These are phyloP conservation scores for Amphiprion percula DNA, from an alignment of 2,113 vertebrate species.

Conservation along the genomic window DNA sequence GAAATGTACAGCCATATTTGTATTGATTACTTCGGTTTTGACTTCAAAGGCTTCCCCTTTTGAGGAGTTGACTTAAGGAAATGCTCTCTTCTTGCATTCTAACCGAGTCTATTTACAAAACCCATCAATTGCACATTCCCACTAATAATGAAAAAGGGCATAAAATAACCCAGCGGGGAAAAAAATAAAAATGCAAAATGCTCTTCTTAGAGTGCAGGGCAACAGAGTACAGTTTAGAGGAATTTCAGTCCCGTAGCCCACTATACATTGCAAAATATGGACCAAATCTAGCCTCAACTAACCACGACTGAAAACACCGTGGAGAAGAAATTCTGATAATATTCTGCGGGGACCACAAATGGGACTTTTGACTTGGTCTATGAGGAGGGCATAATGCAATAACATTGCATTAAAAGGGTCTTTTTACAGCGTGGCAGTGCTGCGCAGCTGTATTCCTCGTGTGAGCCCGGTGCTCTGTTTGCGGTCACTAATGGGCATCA, in stretches of 20 bases:
- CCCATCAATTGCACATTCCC: slow-evolving; percentile 51
- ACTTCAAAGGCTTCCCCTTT: slow-evolving; percentile 54
- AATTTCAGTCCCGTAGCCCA: slow-evolving; percentile 39
- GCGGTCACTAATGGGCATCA: slow-evolving; percentile 84
- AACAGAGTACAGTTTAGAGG: slow-evolving; percentile 37
- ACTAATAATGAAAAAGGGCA: slow-evolving; percentile 57
- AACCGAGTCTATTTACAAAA: slow-evolving; percentile 62
- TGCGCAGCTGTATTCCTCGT: slow-evolving; percentile 68
- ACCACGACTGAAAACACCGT: slow-evolving; percentile 37
- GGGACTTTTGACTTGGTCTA: slow-evolving; percentile 78
- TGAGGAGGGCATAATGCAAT: slow-evolving; percentile 81
- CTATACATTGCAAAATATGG: slow-evolving; percentile 45
- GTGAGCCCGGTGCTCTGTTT: slow-evolving; percentile 80
- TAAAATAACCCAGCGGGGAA: slow-evolving; percentile 33
- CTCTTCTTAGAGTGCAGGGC: slow-evolving; percentile 19
- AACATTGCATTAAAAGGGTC: slow-evolving; percentile 80
- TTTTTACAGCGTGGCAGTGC: slow-evolving; percentile 72
- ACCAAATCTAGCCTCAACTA: slow-evolving; percentile 31
- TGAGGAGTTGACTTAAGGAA: slow-evolving; percentile 61
- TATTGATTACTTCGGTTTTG: slow-evolving; percentile 74
- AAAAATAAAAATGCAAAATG: slow-evolving; percentile 10
- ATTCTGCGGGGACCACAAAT: slow-evolving; percentile 76
- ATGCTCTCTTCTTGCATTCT: slow-evolving; percentile 46
- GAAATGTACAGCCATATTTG: slow-evolving; percentile 77
- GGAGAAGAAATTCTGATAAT: slow-evolving; percentile 71